Conservation (phyloP, 2,113 vertebrate genomes). For the Elephantulus edwardii region DNA sequence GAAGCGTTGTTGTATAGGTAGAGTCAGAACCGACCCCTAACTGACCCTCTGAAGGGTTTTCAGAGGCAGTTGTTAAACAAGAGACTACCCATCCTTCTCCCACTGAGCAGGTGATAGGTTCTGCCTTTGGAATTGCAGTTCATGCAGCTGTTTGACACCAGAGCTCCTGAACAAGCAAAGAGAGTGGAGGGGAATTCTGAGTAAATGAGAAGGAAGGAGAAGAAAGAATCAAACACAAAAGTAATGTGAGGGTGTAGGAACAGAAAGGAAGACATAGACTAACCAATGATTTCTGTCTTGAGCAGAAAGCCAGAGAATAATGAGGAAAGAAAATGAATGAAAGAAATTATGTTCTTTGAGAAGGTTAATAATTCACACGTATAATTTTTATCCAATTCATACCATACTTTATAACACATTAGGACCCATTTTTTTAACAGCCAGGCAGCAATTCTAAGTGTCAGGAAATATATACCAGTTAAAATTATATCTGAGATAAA, state of each 20-base stretch:
- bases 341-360: not conserved
- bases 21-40: no score
- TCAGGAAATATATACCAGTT: not conserved
- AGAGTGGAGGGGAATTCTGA: not conserved
- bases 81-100: no score
- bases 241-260: slow-evolving; percentile 38
- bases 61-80: no score
- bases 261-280: slow-evolving; percentile 76
- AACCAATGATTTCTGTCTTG: slow-evolving; percentile 75
- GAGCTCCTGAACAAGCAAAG: no score
- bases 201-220: not conserved
- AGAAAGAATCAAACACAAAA: not conserved
- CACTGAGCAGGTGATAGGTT: no score
- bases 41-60: no score
- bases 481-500: slow-evolving; percentile 13
- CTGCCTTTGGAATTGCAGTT: no score
- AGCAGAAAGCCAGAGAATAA: not conserved
- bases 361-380: not conserved
- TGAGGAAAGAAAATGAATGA: not conserved
- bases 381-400: not conserved
- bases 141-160: no score
- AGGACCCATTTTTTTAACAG: not conserved
- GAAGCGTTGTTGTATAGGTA: no score
- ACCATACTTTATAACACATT: not conserved
- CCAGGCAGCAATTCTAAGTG: not conserved